Percentiles rank a stretch among this genome's conserved stretches.
phyloP scores from a whole-genome alignment of 2,888 invertebrate genomes.

The Caenorhabditis sulstoni region DNA sequence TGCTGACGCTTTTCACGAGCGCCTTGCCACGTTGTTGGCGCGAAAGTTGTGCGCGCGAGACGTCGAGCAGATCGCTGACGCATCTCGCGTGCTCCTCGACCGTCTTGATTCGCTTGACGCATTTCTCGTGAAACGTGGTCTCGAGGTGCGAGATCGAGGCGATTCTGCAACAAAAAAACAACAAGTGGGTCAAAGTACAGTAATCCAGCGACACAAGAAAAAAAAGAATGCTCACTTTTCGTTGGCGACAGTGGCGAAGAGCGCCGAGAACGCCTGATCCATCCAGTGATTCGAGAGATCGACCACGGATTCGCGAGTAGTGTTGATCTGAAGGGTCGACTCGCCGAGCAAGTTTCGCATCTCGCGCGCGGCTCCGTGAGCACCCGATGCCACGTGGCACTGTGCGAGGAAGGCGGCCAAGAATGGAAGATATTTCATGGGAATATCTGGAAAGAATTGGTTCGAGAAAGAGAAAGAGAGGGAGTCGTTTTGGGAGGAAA shows the following conservation, averaged over 20 bases:
- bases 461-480: conserved; percentile 5
- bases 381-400: neutral
- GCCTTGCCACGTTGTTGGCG: conserved; percentile 8
- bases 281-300: conserved; percentile 60
- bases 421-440: no score
- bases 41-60: conserved; percentile 5
- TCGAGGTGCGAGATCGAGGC: conserved; percentile 39
- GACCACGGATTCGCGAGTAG: conserved; percentile 46
- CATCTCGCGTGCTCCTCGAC: conserved; percentile 60
- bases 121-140: conserved; percentile 46
- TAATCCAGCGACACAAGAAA: neutral
- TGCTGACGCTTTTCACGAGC: conserved; percentile 13
- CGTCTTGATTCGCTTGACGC: conserved; percentile 36
- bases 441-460: neutral
- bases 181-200: neutral
- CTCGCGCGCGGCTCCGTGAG: neutral
- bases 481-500: neutral
- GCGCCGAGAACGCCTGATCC: conserved; percentile 60
- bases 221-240: conserved; percentile 56
- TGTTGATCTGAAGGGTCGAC: conserved; percentile 38
- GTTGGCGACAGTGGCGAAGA: conserved; percentile 61
- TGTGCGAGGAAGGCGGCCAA: no score
- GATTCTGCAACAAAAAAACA: conserved; percentile 20
- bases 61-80: conserved; percentile 48
- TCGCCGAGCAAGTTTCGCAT: conserved; percentile 35